These are phyloP conservation scores for Pachypeltis micranthus DNA, from an alignment of 1,140 invertebrate species.

Conservation along the genomic window DNA sequence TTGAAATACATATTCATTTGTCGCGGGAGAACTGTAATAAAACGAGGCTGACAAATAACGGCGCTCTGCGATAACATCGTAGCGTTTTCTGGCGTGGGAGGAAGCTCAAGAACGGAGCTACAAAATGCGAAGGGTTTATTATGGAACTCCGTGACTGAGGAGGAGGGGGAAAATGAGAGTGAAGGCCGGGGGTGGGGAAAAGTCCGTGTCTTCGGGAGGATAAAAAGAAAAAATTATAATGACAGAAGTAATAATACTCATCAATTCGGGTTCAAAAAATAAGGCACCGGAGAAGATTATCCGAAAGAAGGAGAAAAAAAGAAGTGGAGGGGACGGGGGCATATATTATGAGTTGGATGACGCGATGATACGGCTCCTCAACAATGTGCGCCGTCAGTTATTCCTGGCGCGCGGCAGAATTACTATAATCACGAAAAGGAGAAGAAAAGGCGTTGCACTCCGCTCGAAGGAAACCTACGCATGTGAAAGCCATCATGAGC, in stretches of 20 bases:
- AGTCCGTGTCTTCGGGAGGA: too few relatives aligned
- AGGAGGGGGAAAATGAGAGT: too few relatives aligned
- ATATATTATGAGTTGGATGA: background rate
- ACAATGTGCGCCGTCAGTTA: background rate
- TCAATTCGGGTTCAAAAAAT: too few relatives aligned
- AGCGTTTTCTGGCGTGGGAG: background rate
- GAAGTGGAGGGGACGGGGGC: background rate
- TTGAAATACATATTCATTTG: too few relatives aligned
- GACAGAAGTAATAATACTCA: background rate
- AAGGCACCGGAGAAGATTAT: too few relatives aligned
- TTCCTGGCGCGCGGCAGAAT: background rate
- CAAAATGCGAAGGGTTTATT: background rate
- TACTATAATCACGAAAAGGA: background rate
- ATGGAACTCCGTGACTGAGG: background rate
- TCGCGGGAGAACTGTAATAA: too few relatives aligned
- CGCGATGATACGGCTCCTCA: background rate
- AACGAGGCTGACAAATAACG: too few relatives aligned
- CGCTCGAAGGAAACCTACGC: background rate
- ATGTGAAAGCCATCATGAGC: background rate
- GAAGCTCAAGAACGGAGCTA: too few relatives aligned
- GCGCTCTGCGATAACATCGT: too few relatives aligned
- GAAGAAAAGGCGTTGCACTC: background rate
- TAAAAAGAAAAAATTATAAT: background rate
- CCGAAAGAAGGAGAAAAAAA: background rate
- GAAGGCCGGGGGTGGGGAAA: too few relatives aligned